A percentile compares a stretch with the other conserved stretches of the same genome.
These are phyloP conservation scores for Acropora yongei DNA, from an alignment of 64 coral and sea anemone genomes.

Conservation along the genomic window DNA sequence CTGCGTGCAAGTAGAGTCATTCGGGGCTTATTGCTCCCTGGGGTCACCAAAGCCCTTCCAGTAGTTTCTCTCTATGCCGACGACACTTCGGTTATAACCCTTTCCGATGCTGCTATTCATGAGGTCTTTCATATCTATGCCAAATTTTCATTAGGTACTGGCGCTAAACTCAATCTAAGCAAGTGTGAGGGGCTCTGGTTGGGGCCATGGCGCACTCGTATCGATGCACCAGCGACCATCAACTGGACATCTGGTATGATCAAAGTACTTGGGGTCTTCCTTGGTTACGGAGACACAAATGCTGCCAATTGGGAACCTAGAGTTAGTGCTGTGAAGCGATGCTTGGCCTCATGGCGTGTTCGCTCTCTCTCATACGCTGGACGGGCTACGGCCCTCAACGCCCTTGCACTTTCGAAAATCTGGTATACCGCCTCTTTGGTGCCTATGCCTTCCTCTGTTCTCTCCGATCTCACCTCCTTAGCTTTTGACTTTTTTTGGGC, in stretches of 20 bases:
- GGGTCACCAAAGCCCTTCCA: too few relatives aligned
- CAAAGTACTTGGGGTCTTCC: not conserved
- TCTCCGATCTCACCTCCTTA: not conserved
- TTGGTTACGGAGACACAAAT: not conserved
- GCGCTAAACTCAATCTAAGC: not conserved
- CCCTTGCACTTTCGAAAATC: not conserved
- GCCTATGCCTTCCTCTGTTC: not conserved
- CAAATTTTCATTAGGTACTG: not conserved
- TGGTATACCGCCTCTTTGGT: not conserved
- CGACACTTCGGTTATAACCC: too few relatives aligned
- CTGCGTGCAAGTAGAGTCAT: too few relatives aligned
- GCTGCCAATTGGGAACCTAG: not conserved
- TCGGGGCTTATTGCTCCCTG: too few relatives aligned
- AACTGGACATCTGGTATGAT: constrained; percentile 1
- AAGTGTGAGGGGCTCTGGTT: constrained; percentile 37
- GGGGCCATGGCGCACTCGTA: not conserved
- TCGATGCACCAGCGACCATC: not conserved
- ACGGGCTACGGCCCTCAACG: not conserved
- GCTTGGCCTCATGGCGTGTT: not conserved
- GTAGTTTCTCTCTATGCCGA: not conserved
- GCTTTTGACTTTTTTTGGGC: constrained; percentile 10
- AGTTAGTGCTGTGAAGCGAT: not conserved
- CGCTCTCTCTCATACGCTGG: not conserved
- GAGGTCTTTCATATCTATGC: too few relatives aligned
- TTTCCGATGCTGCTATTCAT: too few relatives aligned